Base-by-base conservation (phyloP, 2,888 invertebrate species). In the Conistra vaccinii region DNA sequence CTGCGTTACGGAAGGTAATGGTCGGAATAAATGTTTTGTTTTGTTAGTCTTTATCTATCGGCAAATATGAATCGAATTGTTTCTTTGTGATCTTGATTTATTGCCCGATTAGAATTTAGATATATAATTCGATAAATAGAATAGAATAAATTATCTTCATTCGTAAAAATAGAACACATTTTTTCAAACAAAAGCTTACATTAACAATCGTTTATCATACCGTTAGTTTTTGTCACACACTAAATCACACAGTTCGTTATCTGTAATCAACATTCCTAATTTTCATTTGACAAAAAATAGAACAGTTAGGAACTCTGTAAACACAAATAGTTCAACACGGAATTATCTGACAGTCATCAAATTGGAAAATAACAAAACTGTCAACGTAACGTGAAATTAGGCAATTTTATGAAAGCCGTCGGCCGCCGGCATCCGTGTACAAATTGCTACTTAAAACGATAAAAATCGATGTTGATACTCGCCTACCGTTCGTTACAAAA, bases 391-490 rank as follows among this genome's bases (percentile, higher is more conserved):
- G 87, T 88, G 84, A 91, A 90, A 92, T 92, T 90, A 90, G 84
- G 85, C 75, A 80, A 88, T 87, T 90, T 91, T 90, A 91, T 89
- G 81, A 85, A 83, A 78, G 84, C 80, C 73, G 79, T 87, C 79
- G 82, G 71, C 48, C 63, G 82, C 67, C 87, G 90, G 90, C 91
- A 91, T 93, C 93, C 93, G 93, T 91, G 91, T 92, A 94, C 93
- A 92, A 94, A 94, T 94, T 89, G 90, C 91, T 90, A 87, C 89
- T 92, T 92, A 90, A 83, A 83, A 82, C 87, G 93, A 93, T 92
- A 91, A 86, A 85, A 85, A 92, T 92, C 90, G 84, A 85, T 84
- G 83, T 81, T 66, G 76, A 78, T 84, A 69, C 83, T 80, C 76
- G 76, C 84, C 85, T 85, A 84, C 81, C 84, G 88, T 77, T 79